phyloP scores from a whole-genome alignment of 2,113 vertebrate species.

The Hippocampus zosterae region DNA sequence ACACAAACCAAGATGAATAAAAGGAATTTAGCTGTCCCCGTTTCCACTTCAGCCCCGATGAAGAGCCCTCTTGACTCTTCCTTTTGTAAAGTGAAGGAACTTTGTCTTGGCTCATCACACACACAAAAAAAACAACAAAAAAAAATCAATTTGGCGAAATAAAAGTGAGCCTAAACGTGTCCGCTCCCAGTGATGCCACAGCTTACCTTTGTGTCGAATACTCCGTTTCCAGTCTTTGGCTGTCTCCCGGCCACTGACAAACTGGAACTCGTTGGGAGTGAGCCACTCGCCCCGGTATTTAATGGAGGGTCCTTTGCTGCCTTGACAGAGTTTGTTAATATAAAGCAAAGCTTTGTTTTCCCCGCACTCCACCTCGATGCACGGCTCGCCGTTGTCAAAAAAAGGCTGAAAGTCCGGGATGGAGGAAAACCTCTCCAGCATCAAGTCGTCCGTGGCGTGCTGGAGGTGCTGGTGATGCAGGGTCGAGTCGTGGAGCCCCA shows the following conservation, averaged over 20 bases:
- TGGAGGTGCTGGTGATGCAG: conserved; percentile 77
- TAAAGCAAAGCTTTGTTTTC: conserved; percentile 96
- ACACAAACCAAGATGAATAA: background rate
- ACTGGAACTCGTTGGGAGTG: conserved; percentile 97
- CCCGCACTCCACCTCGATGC: conserved; percentile 97
- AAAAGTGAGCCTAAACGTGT: background rate
- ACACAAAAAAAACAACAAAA: background rate
- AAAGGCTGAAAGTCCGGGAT: conserved; percentile 94
- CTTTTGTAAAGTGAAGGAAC: conserved; percentile 21
- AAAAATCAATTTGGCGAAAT: background rate
- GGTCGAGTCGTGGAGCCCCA: conserved; percentile 79
- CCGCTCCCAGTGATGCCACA: background rate
- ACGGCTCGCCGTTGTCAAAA: conserved; percentile 93
- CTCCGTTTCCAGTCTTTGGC: conserved; percentile 98
- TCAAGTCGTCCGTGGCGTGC: conserved; percentile 83
- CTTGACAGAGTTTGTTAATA: conserved; percentile 94
- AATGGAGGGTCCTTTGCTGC: conserved; percentile 96
- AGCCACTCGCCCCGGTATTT: conserved; percentile 97
- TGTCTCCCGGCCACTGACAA: conserved; percentile 96
- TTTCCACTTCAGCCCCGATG: background rate
- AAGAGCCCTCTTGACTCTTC: background rate
- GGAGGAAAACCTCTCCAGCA: conserved; percentile 88
- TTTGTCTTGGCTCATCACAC: conserved; percentile 42
- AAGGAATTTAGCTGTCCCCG: background rate
- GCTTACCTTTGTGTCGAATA: conserved; percentile 94